These are phyloP conservation scores for Thymelicus lineola DNA, from an alignment of 2,888 invertebrate species.

Conservation along the genomic window DNA sequence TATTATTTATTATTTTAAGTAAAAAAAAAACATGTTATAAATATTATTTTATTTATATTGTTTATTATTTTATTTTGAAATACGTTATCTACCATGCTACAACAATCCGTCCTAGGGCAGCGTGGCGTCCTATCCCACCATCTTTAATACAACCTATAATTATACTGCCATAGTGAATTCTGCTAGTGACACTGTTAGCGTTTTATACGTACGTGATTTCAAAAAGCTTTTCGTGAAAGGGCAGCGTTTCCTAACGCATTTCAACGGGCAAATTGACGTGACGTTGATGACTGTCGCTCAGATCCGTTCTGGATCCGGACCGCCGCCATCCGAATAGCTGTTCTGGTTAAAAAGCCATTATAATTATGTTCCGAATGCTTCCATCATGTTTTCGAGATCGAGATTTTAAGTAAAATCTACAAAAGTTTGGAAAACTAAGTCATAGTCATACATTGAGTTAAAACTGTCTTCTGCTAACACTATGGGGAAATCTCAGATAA, in stretches of 20 bases:
- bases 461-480: too few relatives aligned
- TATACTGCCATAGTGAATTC: neutral
- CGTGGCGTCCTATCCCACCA: too few relatives aligned
- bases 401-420: too few relatives aligned
- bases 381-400: neutral
- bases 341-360: constrained; percentile 21
- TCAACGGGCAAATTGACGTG: constrained; percentile 29
- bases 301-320: neutral
- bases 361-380: neutral
- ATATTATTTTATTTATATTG: too few relatives aligned
- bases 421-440: too few relatives aligned
- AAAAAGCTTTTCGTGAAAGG: constrained; percentile 17
- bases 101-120: too few relatives aligned
- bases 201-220: constrained; percentile 30
- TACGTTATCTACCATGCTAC: too few relatives aligned
- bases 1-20: too few relatives aligned
- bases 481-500: too few relatives aligned
- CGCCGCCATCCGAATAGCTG: constrained; percentile 4
- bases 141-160: neutral
- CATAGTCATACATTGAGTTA: too few relatives aligned
- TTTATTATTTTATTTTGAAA: too few relatives aligned
- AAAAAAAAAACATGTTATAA: too few relatives aligned
- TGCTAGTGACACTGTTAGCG: constrained; percentile 11
- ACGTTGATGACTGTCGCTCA: constrained; percentile 24
- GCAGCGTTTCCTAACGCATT: constrained; percentile 12